Evolutionary conservation across 1,140 invertebrate genomes (phyloP), one percentile per base, ranked within the genome.

Genomic region (Pissodes strobi): DNA sequence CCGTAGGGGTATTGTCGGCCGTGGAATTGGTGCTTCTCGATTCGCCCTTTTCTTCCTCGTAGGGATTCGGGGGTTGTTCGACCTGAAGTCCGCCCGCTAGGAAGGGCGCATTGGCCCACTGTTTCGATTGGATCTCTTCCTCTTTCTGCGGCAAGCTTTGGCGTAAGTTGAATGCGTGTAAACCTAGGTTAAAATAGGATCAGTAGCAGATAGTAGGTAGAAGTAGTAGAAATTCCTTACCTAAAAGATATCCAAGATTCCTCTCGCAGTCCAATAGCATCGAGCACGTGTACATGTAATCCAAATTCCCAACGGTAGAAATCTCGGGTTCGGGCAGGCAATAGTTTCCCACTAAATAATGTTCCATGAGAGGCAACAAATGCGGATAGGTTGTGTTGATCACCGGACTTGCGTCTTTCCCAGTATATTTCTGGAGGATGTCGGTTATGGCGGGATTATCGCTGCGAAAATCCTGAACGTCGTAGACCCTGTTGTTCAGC

Each of bases 41-140:
- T 75, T 95, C 93, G 1, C 92, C 93, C 76, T 97, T 97, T 74
- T 96, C 94, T 74, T 95, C 93, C 73, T 95, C 93, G 73, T 91
- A 96, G 0, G 92, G 93, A 82, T 95, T 94, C 10, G 90, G 86
- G 0, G 92, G 91, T 72, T 92, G 89, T 0, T 91, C 79, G 0
- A 87, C 79, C 79, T 94, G 90, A 12, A 96, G 78, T 0, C 95
- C 95, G 9, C 92, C 94, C 66, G 86, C 82, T 6, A 97, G 82
- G 68, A 96, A 92, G 5, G 85, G 81, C 0, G 90, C 86, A 27
- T 85, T 77, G 41, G 93, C 79, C 86, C 91, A 85, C n/a, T 83
- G 75, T 19, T 83, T 79, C 70, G 88, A 85, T 74, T 89, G 83
- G 18, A 85, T 74, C 80, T 96, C 93, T 0, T 85, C 85, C 8